These are phyloP conservation scores for Todiramphus chloris DNA, from an alignment of 2,113 vertebrate genomes.

Conservation along the genomic window DNA sequence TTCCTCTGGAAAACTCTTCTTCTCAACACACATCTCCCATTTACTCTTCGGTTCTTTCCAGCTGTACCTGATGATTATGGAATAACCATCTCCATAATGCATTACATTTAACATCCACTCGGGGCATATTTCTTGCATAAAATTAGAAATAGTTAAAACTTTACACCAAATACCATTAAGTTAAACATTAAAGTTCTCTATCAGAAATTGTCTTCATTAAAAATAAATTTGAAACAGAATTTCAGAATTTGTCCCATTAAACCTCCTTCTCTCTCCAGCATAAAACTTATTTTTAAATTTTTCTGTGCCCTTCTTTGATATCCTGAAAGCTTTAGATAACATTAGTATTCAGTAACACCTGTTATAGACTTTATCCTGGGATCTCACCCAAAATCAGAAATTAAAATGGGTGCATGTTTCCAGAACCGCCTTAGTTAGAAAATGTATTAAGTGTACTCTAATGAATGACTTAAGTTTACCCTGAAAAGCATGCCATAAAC, in stretches of 20 bases:
- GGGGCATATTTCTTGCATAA: neutral
- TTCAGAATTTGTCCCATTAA: neutral
- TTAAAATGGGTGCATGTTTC: neutral
- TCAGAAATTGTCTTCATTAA: neutral
- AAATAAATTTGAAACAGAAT: neutral
- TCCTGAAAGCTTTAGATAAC: neutral
- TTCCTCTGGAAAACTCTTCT: neutral
- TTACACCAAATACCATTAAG: neutral
- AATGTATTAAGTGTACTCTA: neutral
- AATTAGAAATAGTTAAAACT: neutral
- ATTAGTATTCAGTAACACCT: neutral
- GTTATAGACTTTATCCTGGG: neutral
- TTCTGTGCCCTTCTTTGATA: neutral
- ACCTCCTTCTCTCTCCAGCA: neutral
- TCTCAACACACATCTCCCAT: neutral
- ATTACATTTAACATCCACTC: neutral
- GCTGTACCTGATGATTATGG: neutral
- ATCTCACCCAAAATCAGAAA: neutral
- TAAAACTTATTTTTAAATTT: neutral
- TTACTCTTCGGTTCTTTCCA: neutral
- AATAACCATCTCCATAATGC: neutral
- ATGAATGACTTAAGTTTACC: neutral
- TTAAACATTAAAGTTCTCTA: neutral
- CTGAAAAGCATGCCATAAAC: neutral
- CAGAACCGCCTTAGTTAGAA: neutral